Conservation (phyloP, 1,140 invertebrate genomes). For the Trichogramma pretiosum region DNA sequence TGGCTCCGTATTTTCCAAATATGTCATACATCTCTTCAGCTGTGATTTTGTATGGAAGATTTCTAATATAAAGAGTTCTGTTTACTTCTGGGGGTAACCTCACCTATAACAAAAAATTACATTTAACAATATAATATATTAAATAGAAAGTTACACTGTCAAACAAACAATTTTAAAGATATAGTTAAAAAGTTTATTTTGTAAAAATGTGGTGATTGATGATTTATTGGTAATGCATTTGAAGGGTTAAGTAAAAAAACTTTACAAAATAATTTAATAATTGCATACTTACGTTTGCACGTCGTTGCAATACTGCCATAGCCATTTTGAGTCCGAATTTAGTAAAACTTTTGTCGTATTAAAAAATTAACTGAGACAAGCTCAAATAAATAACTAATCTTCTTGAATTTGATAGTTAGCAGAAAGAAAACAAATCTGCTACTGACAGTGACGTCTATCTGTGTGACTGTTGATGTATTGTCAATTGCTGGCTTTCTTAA, state of each 20-base stretch:
- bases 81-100: slow-evolving; percentile 97
- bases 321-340: slow-evolving; percentile 42
- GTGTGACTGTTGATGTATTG: too few species aligned
- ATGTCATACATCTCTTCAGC: slow-evolving; percentile 99
- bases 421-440: too few species aligned
- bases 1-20: slow-evolving; percentile 99
- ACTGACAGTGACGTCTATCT: too few species aligned
- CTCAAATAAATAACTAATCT: too few species aligned
- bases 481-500: too few species aligned
- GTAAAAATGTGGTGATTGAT: background rate
- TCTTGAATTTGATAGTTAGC: too few species aligned
- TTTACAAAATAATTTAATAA: slow-evolving; percentile 6
- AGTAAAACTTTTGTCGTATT: background rate
- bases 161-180: too few species aligned
- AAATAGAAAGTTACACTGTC: background rate
- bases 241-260: slow-evolving; percentile 1
- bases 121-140: background rate
- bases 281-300: slow-evolving; percentile 48
- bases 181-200: too few species aligned
- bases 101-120: slow-evolving; percentile 56
- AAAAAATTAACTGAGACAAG: too few species aligned
- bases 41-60: slow-evolving; percentile 98
- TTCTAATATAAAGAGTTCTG: slow-evolving; percentile 91
- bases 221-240: background rate
- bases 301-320: slow-evolving; percentile 51